Conservation (phyloP, 2,113 vertebrate species). For the Periophthalmodon schlosseri region DNA sequence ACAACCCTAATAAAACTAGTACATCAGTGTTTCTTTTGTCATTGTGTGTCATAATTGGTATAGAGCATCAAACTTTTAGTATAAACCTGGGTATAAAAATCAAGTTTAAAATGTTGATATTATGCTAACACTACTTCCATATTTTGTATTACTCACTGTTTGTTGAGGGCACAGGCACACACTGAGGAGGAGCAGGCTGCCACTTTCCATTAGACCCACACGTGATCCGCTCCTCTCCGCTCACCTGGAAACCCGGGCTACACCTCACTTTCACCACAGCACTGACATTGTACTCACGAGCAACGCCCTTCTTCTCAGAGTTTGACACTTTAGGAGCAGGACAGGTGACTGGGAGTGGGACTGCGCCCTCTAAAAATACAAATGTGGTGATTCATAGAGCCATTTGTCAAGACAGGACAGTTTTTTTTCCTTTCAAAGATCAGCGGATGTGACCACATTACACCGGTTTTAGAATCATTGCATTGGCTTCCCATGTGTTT, state of each 20-base stretch:
- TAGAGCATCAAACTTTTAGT: no score
- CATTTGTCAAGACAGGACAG: no score
- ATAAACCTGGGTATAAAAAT: no score
- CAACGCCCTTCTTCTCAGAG: not conserved
- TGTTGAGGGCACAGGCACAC: constrained; percentile 13
- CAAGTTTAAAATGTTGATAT: no score
- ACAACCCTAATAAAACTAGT: no score
- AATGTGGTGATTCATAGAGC: not conserved
- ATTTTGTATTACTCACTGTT: not conserved
- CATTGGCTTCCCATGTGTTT: no score
- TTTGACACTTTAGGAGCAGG: constrained; percentile 43
- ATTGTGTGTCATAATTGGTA: no score
- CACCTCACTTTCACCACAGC: constrained; percentile 50
- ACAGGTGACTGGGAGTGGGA: constrained; percentile 40
- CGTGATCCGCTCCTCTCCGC: constrained; percentile 36
- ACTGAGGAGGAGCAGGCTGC: constrained; percentile 51
- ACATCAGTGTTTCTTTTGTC: no score
- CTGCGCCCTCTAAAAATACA: constrained; percentile 39
- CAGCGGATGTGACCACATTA: no score
- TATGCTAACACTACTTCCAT: not conserved
- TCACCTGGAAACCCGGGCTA: constrained; percentile 47
- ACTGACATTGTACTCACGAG: constrained; percentile 14
- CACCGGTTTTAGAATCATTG: no score
- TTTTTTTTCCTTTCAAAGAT: no score
- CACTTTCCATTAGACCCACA: constrained; percentile 57